Evolutionary conservation across 1,140 invertebrate species (phyloP).

Genomic region (Leptopilina boulardi): DNA sequence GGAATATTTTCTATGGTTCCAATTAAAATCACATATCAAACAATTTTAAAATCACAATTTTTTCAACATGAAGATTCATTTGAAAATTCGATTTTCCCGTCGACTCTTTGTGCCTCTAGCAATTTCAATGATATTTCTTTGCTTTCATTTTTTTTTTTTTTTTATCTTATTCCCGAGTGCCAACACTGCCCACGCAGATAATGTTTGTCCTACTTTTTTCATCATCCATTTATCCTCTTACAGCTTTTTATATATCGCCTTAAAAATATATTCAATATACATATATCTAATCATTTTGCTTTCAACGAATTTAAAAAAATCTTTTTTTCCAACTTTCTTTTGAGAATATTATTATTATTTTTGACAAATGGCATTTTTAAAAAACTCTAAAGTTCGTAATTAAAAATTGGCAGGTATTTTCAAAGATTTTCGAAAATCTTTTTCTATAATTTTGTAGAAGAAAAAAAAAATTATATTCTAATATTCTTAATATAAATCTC

Average conservation of each 20-base stretch:
- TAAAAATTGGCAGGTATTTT: no score
- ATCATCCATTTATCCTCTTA: constrained; percentile 48
- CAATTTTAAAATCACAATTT: no score
- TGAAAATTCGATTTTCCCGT: neutral
- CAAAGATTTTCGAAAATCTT: no score
- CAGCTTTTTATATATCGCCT: constrained; percentile 31
- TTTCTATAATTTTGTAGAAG: no score
- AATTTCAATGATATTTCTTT: constrained; percentile 23
- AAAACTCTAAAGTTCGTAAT: no score
- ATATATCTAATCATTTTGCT: no score
- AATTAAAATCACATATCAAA: no score
- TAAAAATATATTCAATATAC: constrained; percentile 25
- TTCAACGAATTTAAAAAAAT: neutral
- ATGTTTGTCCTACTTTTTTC: constrained; percentile 57
- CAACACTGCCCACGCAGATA: constrained; percentile 42
- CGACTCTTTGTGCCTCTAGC: neutral
- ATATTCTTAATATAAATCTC: no score
- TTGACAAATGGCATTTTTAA: no score
- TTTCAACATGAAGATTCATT: neutral
- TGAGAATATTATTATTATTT: neutral
- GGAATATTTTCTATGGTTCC: no score
- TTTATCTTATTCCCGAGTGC: constrained; percentile 29
- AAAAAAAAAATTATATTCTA: no score
- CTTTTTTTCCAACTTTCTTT: no score
- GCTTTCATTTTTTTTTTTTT: neutral